Evolutionary conservation across 53 echinoderm and acorn worm species (phyloP).

Genomic region (Apostichopus leukothele): DNA sequence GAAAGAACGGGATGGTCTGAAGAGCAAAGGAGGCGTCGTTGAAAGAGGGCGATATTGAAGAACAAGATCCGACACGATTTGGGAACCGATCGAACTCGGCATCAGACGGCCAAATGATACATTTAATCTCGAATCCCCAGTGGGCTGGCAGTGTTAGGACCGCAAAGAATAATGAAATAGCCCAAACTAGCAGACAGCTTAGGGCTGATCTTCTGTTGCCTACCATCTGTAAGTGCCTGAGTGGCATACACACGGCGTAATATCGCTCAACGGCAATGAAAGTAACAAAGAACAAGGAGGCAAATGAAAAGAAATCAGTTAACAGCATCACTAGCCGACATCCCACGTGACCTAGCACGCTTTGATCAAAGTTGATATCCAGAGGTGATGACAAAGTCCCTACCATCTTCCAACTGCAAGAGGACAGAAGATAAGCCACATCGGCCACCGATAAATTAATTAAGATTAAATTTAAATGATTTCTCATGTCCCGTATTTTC

Average conservation of each 20-base stretch:
- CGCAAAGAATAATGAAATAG: background rate
- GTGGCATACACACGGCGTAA: conserved; percentile 12
- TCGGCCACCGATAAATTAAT: conserved; percentile 32
- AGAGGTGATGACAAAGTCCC: background rate
- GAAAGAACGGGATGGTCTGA: conserved; percentile 18
- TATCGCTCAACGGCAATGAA: conserved; percentile 22
- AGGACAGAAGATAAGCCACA: conserved; percentile 1
- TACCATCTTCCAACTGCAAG: background rate
- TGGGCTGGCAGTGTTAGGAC: background rate
- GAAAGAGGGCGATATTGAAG: background rate
- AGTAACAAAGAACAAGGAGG: conserved; percentile 28
- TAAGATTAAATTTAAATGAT: conserved; percentile 14
- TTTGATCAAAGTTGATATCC: conserved; percentile 5
- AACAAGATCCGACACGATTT: background rate
- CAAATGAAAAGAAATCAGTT: conserved; percentile 21
- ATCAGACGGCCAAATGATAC: conserved; percentile 7
- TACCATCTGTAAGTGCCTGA: background rate
- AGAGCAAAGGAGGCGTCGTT: background rate
- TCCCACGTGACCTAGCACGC: background rate
- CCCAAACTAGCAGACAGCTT: conserved; percentile 2
- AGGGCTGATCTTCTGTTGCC: background rate
- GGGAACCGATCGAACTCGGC: background rate
- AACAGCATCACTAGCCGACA: conserved; percentile 12
- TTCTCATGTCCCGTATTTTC: conserved; percentile 33
- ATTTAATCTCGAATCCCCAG: background rate